Conservation (phyloP, 1,140 invertebrate genomes). For the Rhagoletis zephyria region DNA sequence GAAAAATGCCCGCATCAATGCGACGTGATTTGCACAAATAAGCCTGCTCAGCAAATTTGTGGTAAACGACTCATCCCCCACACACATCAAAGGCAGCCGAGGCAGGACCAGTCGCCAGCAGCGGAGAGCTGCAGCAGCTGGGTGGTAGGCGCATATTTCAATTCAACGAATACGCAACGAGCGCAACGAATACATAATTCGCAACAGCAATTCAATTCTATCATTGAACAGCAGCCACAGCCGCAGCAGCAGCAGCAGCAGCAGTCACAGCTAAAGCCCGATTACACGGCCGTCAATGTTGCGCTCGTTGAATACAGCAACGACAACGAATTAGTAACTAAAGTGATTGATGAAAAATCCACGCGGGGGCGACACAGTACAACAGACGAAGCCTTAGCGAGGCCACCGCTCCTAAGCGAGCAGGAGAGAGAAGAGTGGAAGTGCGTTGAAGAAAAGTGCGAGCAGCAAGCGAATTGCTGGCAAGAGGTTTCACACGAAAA, state of each 20-base stretch:
- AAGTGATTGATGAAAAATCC: background rate
- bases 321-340: slow-evolving; percentile 53
- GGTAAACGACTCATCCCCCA: background rate
- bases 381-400: slow-evolving; percentile 40
- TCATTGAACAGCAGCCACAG: slow-evolving; percentile 42
- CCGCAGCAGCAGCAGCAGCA: slow-evolving; percentile 44
- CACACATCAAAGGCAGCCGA: background rate
- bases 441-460: no score
- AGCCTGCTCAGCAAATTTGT: background rate
- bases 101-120: background rate
- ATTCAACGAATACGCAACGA: slow-evolving; percentile 49
- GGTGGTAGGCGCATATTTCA: slow-evolving; percentile 8
- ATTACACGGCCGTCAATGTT: slow-evolving; percentile 10
- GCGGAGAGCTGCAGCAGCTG: background rate
- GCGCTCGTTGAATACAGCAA: background rate
- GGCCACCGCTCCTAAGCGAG: background rate
- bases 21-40: background rate
- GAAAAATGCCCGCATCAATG: background rate
- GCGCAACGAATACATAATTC: slow-evolving; percentile 52
- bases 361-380: background rate
- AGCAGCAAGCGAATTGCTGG: no score
- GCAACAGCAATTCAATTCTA: slow-evolving; percentile 51
- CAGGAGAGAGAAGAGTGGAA: background rate
- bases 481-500: background rate
- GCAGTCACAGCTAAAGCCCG: slow-evolving; percentile 36